Conservation (phyloP, 2,113 vertebrate species). For the Atlantisia rogersi region DNA sequence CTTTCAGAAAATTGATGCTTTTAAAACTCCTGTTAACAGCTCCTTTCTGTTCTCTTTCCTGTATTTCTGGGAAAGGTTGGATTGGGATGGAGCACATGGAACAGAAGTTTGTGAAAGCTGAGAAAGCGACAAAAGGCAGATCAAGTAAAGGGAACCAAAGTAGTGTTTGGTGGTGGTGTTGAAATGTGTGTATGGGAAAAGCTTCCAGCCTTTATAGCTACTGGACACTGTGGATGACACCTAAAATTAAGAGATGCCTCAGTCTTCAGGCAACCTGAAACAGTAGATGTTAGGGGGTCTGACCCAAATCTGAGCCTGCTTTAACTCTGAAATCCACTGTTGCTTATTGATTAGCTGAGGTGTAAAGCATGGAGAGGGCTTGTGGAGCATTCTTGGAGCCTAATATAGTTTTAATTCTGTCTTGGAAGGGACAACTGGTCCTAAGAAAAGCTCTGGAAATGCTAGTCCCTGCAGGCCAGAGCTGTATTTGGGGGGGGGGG, state of each 20-base stretch:
- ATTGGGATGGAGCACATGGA: neutral
- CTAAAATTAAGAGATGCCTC: neutral
- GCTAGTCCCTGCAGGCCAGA: neutral
- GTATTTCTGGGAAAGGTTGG: neutral
- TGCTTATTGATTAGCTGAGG: neutral
- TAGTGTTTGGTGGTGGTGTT: neutral
- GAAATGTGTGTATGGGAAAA: neutral
- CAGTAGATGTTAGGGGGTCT: neutral
- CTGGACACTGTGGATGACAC: neutral
- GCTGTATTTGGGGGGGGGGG: neutral
- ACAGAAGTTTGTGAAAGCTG: neutral
- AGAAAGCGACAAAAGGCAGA: neutral
- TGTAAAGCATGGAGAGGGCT: neutral
- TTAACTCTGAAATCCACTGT: neutral
- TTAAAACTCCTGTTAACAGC: neutral
- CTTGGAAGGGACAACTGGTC: neutral
- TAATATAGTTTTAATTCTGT: neutral
- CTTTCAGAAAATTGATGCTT: neutral
- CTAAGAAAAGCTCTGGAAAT: neutral
- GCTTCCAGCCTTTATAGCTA: neutral
- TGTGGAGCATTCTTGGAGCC: rapidly evolving
- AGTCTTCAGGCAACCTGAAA: neutral
- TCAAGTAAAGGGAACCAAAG: neutral
- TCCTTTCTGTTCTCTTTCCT: neutral
- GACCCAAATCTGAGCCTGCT: neutral